Conservation (phyloP, 2,888 invertebrate genomes). For the Drosophila kanekoi region DNA sequence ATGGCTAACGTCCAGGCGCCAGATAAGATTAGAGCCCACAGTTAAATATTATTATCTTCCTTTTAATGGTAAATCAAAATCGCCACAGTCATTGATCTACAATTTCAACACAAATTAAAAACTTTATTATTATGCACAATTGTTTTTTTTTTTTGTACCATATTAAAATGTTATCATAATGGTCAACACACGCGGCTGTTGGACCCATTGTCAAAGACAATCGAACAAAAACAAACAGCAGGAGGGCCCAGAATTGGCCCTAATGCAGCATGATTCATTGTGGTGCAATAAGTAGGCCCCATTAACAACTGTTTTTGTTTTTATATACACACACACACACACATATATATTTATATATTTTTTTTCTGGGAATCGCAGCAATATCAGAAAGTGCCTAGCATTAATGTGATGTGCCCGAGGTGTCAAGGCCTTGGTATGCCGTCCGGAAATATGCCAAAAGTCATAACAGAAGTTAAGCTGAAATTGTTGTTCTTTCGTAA, state of each 20-base stretch:
- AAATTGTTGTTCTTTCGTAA: neutral
- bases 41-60: no score
- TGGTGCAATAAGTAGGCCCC: conserved; percentile 19
- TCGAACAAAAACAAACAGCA: neutral
- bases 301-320: conserved; percentile 23
- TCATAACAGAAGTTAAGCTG: neutral
- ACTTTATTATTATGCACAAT: neutral
- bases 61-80: conserved; percentile 3
- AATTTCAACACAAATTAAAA: conserved; percentile 10
- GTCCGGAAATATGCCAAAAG: conserved; percentile 28
- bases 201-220: conserved; percentile 24
- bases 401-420: conserved; percentile 3
- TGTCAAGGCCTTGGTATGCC: conserved; percentile 33
- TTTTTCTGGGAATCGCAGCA: conserved; percentile 29
- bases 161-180: conserved; percentile 4
- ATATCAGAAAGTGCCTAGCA: conserved; percentile 13
- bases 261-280: conserved; percentile 34
- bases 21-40: conserved; percentile 34
- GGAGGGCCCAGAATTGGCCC: conserved; percentile 7
- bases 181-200: conserved; percentile 13
- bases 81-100: conserved; percentile 17
- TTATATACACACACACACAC: neutral
- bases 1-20: neutral
- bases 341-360: no score
- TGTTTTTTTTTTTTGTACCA: neutral